Percentiles rank a stretch among this genome's conserved stretches.
Conservation (phyloP, 1,140 invertebrate genomes). For the Reticulitermes speratus region DNA sequence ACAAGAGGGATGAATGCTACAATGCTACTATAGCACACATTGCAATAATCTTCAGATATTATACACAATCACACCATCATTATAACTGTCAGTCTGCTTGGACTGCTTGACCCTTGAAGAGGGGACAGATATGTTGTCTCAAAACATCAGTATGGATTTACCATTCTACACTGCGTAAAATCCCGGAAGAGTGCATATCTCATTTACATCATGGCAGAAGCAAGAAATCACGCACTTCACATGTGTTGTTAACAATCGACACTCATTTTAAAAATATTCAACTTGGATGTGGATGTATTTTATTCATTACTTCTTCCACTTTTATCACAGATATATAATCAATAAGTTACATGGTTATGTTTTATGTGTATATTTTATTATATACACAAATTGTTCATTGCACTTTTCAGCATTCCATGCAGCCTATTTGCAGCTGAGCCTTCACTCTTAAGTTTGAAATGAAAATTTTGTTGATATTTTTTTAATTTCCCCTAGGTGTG, state of each 20-base stretch:
- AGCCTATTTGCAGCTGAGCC: background rate
- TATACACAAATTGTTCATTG: background rate
- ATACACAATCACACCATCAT: background rate
- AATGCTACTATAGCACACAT: background rate
- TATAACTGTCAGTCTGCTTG: background rate
- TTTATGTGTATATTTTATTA: background rate
- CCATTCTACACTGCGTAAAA: too few species aligned
- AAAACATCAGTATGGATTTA: too few species aligned
- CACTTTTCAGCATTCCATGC: background rate
- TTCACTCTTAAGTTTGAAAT: background rate
- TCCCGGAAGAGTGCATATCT: too few species aligned
- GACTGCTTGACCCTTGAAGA: too few species aligned
- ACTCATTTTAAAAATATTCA: background rate
- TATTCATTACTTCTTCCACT: background rate
- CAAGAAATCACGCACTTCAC: background rate
- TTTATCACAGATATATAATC: conserved; percentile 1
- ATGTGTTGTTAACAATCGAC: background rate
- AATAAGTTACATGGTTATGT: background rate
- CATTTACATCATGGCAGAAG: too few species aligned
- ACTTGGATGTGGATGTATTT: background rate
- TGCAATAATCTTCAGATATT: background rate
- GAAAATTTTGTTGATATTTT: background rate
- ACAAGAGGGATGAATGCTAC: too few species aligned
- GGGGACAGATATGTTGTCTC: too few species aligned
- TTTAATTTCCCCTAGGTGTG: background rate